Percentiles rank a stretch among this genome's conserved stretches.
phyloP scores from a whole-genome alignment of 2,113 vertebrate species.

The Junco hyemalis region DNA sequence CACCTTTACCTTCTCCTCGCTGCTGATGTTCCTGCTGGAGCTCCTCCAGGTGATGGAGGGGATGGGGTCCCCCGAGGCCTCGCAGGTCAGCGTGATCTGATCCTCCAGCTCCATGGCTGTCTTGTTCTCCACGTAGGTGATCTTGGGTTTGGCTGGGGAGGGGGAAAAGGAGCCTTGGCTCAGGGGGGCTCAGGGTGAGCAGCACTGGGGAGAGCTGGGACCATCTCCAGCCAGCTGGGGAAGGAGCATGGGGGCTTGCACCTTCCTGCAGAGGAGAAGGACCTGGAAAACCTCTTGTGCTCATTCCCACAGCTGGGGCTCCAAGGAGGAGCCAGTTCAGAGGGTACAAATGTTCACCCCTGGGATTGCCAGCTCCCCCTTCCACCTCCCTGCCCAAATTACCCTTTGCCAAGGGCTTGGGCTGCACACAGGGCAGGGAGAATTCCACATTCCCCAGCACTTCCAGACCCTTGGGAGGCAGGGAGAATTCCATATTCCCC shows the following conservation, averaged over 20 bases:
- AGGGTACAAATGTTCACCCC: not conserved
- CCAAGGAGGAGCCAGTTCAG: not conserved
- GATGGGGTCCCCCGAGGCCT: slow-evolving; percentile 94
- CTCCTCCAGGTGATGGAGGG: slow-evolving; percentile 94
- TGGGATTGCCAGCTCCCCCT: not conserved
- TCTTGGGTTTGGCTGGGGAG: slow-evolving; percentile 90
- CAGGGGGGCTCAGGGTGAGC: not conserved
- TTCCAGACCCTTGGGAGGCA: not conserved
- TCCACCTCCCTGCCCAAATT: not conserved
- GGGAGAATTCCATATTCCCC: not conserved
- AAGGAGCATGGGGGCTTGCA: not conserved
- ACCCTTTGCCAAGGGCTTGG: not conserved
- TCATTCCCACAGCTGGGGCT: not conserved
- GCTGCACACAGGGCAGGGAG: not conserved
- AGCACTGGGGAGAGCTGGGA: not conserved
- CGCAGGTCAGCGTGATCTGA: slow-evolving; percentile 93
- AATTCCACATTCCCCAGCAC: too few species aligned
- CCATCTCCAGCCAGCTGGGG: not conserved
- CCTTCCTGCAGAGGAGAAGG: not conserved
- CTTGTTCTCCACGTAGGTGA: slow-evolving; percentile 94
- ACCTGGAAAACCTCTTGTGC: not conserved
- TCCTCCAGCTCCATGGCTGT: slow-evolving; percentile 92
- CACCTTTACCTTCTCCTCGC: slow-evolving; percentile 94
- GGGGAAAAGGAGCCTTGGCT: not conserved
- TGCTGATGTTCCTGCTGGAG: slow-evolving; percentile 84